Conservation (phyloP, 2,888 invertebrate species). For the Flexamia atlantica region DNA sequence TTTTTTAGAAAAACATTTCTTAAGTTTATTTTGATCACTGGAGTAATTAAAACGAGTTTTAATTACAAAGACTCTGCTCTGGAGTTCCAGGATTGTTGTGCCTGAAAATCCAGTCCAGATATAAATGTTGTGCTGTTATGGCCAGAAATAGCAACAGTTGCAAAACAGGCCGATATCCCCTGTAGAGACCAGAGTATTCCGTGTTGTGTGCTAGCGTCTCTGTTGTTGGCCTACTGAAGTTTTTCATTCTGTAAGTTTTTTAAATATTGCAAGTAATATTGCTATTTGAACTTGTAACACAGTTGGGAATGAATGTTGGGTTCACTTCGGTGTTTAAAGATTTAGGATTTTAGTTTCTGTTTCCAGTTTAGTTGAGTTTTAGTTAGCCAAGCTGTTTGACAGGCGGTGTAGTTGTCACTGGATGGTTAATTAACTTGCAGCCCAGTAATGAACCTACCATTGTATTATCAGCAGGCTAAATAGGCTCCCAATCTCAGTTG, state of each 20-base stretch:
- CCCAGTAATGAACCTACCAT: conserved; percentile 23
- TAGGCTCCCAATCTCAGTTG: neutral
- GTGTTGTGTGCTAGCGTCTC: neutral
- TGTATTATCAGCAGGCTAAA: too few relatives aligned
- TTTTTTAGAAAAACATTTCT: too few relatives aligned
- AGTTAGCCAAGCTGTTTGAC: neutral
- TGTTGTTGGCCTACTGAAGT: neutral
- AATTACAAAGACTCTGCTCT: neutral
- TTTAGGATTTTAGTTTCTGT: too few relatives aligned
- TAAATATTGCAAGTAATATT: too few relatives aligned
- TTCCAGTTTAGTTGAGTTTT: too few relatives aligned
- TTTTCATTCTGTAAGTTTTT: conserved; percentile 1
- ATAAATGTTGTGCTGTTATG: conserved; percentile 22
- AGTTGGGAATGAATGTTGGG: too few relatives aligned
- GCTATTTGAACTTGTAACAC: too few relatives aligned
- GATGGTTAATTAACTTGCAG: neutral
- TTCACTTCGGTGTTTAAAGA: too few relatives aligned
- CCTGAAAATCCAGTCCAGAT: conserved; percentile 15
- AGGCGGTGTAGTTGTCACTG: neutral
- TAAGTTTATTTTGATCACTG: too few relatives aligned
- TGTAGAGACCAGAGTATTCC: neutral
- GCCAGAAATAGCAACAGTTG: conserved; percentile 9
- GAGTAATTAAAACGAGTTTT: neutral
- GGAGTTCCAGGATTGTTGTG: neutral
- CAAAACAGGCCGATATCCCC: conserved; percentile 10